phyloP scores from a whole-genome alignment of 2,888 invertebrate genomes.

The Eilema sororculum region DNA sequence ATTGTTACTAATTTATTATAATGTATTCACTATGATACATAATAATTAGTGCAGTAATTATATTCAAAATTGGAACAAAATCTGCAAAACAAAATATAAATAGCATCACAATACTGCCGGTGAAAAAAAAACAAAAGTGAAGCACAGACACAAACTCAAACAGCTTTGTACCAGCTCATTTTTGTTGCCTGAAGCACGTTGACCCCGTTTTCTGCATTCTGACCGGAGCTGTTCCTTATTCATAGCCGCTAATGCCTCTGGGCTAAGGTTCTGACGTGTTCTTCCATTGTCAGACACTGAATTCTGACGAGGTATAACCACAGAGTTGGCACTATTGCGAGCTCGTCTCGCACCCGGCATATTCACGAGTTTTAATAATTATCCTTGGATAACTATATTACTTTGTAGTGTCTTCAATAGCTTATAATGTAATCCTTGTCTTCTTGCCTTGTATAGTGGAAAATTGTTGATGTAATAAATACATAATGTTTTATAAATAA shows the following conservation, averaged over 20 bases:
- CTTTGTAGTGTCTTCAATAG: slow-evolving; percentile 44
- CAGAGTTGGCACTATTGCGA: slow-evolving; percentile 78
- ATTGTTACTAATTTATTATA: slow-evolving; percentile 44
- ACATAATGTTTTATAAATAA: slow-evolving; percentile 46
- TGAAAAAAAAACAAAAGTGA: slow-evolving; percentile 66
- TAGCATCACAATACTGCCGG: slow-evolving; percentile 75
- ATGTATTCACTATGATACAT: slow-evolving; percentile 37
- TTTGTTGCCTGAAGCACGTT: slow-evolving; percentile 90
- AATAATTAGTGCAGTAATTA: slow-evolving; percentile 41
- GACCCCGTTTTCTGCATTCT: slow-evolving; percentile 90
- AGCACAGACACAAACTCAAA: slow-evolving; percentile 79
- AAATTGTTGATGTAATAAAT: slow-evolving; percentile 64
- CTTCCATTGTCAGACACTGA: slow-evolving; percentile 79
- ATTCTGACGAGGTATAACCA: slow-evolving; percentile 77
- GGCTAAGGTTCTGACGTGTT: slow-evolving; percentile 77
- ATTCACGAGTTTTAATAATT: slow-evolving; percentile 54
- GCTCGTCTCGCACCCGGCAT: slow-evolving; percentile 81
- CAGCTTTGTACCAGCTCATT: slow-evolving; percentile 89
- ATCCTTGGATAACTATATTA: slow-evolving; percentile 47
- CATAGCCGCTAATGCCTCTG: slow-evolving; percentile 86
- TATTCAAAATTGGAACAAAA: slow-evolving; percentile 27
- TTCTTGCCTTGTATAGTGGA: slow-evolving; percentile 54
- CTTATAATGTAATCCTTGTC: slow-evolving; percentile 44
- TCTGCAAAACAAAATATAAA: slow-evolving; percentile 43
- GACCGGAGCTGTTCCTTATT: slow-evolving; percentile 90